These are phyloP conservation scores for Diplodus puntazzo DNA, from an alignment of 2,797 vertebrate genomes.

Conservation along the genomic window DNA sequence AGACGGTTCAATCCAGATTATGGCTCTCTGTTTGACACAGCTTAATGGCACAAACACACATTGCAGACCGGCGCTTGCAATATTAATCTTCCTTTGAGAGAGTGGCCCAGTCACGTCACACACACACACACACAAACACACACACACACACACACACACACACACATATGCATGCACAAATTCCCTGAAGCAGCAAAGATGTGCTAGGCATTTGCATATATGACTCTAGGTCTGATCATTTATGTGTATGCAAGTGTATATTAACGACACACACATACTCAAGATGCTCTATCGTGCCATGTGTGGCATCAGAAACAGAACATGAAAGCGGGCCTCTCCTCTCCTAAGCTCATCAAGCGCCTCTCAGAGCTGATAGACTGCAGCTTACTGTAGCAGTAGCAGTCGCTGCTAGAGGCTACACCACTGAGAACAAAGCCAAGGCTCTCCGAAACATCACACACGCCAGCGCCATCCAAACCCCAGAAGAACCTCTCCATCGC, in stretches of 20 bases:
- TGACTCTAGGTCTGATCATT: constrained; percentile 23
- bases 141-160: constrained; percentile 22
- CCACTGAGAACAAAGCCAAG: constrained; percentile 65
- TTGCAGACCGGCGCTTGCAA: constrained; percentile 50
- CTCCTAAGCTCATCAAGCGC: constrained; percentile 57
- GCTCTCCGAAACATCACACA: constrained; percentile 52
- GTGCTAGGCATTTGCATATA: constrained; percentile 31
- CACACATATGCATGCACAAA: background rate
- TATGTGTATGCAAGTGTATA: constrained; percentile 7
- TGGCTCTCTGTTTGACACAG: constrained; percentile 65
- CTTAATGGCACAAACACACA: constrained; percentile 73
- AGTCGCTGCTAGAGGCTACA: constrained; percentile 38
- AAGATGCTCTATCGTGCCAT: constrained; percentile 51
- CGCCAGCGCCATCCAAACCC: constrained; percentile 68
- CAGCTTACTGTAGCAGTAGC: constrained; percentile 47
- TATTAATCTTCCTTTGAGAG: constrained; percentile 69
- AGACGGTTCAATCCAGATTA: constrained; percentile 76
- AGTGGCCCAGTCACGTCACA: constrained; percentile 21
- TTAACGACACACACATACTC: constrained; percentile 25
- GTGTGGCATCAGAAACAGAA: constrained; percentile 60
- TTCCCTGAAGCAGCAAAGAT: constrained; percentile 27
- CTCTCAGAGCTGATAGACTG: constrained; percentile 54
- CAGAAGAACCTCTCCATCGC: constrained; percentile 64
- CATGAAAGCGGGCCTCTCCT: constrained; percentile 34
- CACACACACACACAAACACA: constrained; percentile 6